A percentile compares a stretch with the other conserved stretches of the same genome.
Conservation (phyloP, 2,113 vertebrate genomes). For the Spheniscus mendiculus region DNA sequence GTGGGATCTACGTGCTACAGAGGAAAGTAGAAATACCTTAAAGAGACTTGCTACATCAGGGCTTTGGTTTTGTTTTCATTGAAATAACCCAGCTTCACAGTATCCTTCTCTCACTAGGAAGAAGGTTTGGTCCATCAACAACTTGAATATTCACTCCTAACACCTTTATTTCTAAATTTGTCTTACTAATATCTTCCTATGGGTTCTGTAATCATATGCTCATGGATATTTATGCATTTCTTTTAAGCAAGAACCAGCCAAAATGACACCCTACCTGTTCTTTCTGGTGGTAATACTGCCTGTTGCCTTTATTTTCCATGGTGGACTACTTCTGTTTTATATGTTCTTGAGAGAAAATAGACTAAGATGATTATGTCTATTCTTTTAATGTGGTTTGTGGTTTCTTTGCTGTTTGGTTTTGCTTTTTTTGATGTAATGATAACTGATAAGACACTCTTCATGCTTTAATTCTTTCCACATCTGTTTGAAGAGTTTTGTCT, state of each 20-base stretch:
- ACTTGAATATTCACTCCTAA: neutral
- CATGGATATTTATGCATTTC: neutral
- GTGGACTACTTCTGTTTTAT: neutral
- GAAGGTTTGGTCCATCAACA: neutral
- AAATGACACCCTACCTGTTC: neutral
- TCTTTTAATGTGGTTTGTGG: neutral
- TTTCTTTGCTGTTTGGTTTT: neutral
- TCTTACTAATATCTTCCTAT: neutral
- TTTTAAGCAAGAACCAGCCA: neutral
- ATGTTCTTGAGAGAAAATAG: neutral
- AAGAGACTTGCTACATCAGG: neutral
- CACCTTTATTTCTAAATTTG: neutral
- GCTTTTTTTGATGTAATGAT: neutral
- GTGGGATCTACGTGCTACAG: neutral
- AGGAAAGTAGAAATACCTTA: neutral
- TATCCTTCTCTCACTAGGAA: neutral
- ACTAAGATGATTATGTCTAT: neutral
- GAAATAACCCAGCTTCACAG: neutral
- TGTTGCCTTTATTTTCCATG: neutral
- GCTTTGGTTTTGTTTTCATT: neutral
- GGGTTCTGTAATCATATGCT: neutral
- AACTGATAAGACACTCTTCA: neutral
- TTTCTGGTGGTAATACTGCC: neutral
- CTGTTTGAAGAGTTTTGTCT: neutral
- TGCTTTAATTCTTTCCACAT: neutral